Evolutionary conservation across 2,888 invertebrate genomes (phyloP), one percentile per base, ranked within the genome.

Genomic region (Zeuzera pyrina): DNA sequence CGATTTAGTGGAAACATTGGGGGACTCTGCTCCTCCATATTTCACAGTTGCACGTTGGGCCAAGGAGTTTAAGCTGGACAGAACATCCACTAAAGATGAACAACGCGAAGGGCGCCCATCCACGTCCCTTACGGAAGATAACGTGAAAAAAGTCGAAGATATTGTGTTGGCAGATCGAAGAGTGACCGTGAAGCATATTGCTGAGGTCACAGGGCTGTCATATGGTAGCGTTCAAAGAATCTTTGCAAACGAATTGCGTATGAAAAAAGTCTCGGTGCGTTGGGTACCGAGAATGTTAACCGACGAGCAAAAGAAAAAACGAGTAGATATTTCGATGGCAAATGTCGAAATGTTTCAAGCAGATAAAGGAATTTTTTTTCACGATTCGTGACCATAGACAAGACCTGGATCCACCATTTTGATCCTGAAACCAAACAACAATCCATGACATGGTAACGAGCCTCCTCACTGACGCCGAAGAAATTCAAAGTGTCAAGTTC

Each of bases 201-300:
- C 33, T 41, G 39, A 44, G 37, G 32, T 41, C 34, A 41, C 23
- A n/a, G 10, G 23, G 23, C 8, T 23, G n/a, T 23, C 10, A 23
- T 23, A 23, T 10, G 16, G 23, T 11, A 23, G n/a, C n/a, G n/a
- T n/a, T n/a, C n/a, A n/a, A n/a, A n/a, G n/a, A n/a, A n/a, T n/a
- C n/a, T n/a, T n/a, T n/a, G n/a, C n/a, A n/a, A n/a, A 19, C 13
- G 33, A 41, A 38, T 25, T 39, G 37, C 27, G 43, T 34, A 43
- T 34, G 41, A 41, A 31, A 29, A 35, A 45, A 25, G 37, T 38
- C 32, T 41, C 36, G 21, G 33, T 33, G 31, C 33, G 40, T 36
- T 43, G 38, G 39, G 40, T 47, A 16, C 44, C 41, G 36, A 49
- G 34, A 44, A 47, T 43, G 41, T 39, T 43, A 38, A 42, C 27